Base-by-base conservation (phyloP, 2,888 invertebrate species). In the Pachymerium ferrugineum region DNA sequence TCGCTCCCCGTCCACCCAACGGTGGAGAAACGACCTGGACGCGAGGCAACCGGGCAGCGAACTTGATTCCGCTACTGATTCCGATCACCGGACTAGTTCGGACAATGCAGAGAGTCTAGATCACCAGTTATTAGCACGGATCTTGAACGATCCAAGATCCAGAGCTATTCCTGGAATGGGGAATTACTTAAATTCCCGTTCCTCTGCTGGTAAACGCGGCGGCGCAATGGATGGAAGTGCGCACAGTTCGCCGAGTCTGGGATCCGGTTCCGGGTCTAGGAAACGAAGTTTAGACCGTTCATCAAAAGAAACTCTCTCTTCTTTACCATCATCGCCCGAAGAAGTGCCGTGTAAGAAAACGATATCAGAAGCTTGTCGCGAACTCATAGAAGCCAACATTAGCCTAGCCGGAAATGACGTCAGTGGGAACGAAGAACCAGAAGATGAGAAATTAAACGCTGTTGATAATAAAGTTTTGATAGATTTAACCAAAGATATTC, bases 1-100 rank as follows among this genome's bases (percentile, higher is more conserved):
- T 1, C 74, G 76, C 28, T 78, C 78, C 14, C 78, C 78, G 30
- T 77, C 77, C 19, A 74, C 75, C 5, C 67, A 70, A 19, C 70
- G 76, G 14, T 76, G 76, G 76, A 19, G 33, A 31, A 62, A 30
- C 33, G 42, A 67, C n/a, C 25, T 29, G 19, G 74, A 54, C 25
- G 28, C 30, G 28, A 29, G 42, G 42, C 70, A 19, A 22, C 47
- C 31, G 38, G 54, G 71, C 29, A 73, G 67, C 62, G 73, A 73
- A 31, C 22, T 73, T 12, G 73, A 73, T 31, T 73, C 73, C n/a
- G 73, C 73, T n/a, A 73, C 73, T 5, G 73, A 73, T 28, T 38
- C 70, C 35, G 73, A 73, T 31, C 70, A 74, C 29, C 42, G 70
- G 16, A 74, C 74, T 16, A 74, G 74, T 47, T 71, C 74, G n/a